Evolutionary conservation across 2,888 invertebrate species (phyloP).

Genomic region (Tholera decimalis): DNA sequence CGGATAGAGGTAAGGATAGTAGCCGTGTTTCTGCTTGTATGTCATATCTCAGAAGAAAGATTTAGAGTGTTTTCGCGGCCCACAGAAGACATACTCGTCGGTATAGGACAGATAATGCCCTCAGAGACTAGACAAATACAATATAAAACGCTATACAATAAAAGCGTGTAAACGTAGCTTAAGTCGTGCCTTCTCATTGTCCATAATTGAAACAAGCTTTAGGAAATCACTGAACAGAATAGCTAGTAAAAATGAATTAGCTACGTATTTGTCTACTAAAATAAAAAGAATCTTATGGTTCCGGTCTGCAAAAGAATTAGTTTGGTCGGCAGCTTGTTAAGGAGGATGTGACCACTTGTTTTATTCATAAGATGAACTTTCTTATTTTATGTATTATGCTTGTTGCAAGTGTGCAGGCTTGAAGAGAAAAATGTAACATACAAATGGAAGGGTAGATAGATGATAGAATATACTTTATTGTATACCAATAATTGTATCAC

Average conservation of each 20-base stretch:
- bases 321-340: slow-evolving; percentile 14
- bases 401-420: slow-evolving; percentile 16
- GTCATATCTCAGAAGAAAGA: too few relatives aligned
- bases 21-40: too few relatives aligned
- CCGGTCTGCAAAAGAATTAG: slow-evolving; percentile 13
- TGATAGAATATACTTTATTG: too few relatives aligned
- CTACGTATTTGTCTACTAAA: not conserved
- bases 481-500: too few relatives aligned
- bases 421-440: not conserved
- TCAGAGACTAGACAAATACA: too few relatives aligned
- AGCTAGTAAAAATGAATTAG: not conserved
- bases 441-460: too few relatives aligned
- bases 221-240: not conserved
- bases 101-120: too few relatives aligned
- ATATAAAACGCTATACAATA: too few relatives aligned
- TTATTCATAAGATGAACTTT: slow-evolving; percentile 25
- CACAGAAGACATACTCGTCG: too few relatives aligned
- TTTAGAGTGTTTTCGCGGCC: too few relatives aligned
- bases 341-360: not conserved
- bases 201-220: slow-evolving; percentile 4
- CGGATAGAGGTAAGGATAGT: too few relatives aligned
- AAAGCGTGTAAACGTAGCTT: not conserved
- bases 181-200: not conserved
- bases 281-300: not conserved
- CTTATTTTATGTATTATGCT: slow-evolving; percentile 19